These are phyloP conservation scores for Lamprotornis superbus DNA, from an alignment of 2,113 vertebrate species.

Conservation along the genomic window DNA sequence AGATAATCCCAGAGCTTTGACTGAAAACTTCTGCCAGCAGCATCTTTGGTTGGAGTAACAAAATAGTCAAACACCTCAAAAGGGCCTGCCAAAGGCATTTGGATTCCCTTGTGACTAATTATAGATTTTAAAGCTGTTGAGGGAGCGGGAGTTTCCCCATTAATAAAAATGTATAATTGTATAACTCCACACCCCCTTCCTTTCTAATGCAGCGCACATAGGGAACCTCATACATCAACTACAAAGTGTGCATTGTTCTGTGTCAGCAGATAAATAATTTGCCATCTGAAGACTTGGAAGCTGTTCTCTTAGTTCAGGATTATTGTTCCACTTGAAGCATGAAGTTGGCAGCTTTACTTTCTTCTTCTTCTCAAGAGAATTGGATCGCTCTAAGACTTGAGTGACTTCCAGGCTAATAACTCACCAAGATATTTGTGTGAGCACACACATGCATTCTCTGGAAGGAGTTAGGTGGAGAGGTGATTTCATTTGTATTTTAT, in stretches of 20 bases:
- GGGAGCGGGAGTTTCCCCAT: background rate
- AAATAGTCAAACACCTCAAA: background rate
- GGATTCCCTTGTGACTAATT: background rate
- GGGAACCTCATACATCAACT: constrained; percentile 16
- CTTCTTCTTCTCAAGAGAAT: constrained; percentile 51
- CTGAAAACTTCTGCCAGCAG: background rate
- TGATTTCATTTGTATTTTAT: constrained; percentile 5
- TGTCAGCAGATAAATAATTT: constrained; percentile 70
- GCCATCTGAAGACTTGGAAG: constrained; percentile 61
- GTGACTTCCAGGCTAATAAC: constrained; percentile 34
- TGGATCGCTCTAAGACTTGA: constrained; percentile 52
- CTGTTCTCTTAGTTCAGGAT: constrained; percentile 31
- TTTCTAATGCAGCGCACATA: background rate
- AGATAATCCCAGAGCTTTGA: background rate
- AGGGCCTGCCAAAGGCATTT: background rate
- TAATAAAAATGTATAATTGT: background rate
- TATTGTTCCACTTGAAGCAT: constrained; percentile 61
- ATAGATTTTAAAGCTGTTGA: constrained; percentile 11
- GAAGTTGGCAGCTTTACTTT: constrained; percentile 60
- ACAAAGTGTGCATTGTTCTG: constrained; percentile 56
- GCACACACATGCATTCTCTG: background rate
- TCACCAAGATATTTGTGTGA: background rate
- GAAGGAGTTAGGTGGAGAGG: constrained; percentile 3
- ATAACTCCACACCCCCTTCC: background rate
- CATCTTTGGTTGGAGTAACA: background rate